Evolutionary conservation across 2,888 invertebrate species (phyloP).

Genomic region (Chouioia cunea): DNA sequence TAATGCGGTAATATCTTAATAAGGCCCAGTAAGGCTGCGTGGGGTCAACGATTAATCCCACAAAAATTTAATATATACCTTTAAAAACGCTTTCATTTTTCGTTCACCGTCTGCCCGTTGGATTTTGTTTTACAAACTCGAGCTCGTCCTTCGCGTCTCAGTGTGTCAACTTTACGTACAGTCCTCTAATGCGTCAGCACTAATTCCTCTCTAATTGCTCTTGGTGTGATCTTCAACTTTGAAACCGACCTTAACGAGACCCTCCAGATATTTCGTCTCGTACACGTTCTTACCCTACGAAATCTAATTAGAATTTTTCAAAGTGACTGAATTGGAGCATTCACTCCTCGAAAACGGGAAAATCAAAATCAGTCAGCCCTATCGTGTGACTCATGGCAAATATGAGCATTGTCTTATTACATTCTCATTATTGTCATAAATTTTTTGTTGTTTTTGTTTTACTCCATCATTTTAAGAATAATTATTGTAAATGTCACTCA

Average conservation of each 20-base stretch:
- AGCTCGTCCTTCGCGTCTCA: no score
- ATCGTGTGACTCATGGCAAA: conserved; percentile 50
- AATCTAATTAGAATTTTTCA: conserved; percentile 47
- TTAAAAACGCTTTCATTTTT: conserved; percentile 54
- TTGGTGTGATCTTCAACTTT: conserved; percentile 29
- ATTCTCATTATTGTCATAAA: conserved; percentile 54
- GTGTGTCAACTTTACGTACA: conserved; percentile 11
- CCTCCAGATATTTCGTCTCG: background rate
- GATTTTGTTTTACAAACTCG: conserved; percentile 18
- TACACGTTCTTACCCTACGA: conserved; percentile 32
- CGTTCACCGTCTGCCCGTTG: conserved; percentile 17
- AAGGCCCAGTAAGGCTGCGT: conserved; percentile 69
- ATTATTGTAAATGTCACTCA: conserved; percentile 45
- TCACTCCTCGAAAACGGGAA: conserved; percentile 40
- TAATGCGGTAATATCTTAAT: conserved; percentile 68
- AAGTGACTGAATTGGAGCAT: conserved; percentile 47
- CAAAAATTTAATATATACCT: conserved; percentile 62
- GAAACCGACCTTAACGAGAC: conserved; percentile 19
- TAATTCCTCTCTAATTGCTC: conserved; percentile 31
- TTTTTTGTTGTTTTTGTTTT: conserved; percentile 42
- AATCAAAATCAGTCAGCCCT: conserved; percentile 53
- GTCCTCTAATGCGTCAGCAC: conserved; percentile 35
- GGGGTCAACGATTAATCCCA: conserved; percentile 64
- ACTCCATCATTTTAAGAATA: conserved; percentile 40
- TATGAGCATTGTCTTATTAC: conserved; percentile 49